These are phyloP conservation scores for Drosophila bocki DNA, from an alignment of 1,140 invertebrate species.

Conservation along the genomic window DNA sequence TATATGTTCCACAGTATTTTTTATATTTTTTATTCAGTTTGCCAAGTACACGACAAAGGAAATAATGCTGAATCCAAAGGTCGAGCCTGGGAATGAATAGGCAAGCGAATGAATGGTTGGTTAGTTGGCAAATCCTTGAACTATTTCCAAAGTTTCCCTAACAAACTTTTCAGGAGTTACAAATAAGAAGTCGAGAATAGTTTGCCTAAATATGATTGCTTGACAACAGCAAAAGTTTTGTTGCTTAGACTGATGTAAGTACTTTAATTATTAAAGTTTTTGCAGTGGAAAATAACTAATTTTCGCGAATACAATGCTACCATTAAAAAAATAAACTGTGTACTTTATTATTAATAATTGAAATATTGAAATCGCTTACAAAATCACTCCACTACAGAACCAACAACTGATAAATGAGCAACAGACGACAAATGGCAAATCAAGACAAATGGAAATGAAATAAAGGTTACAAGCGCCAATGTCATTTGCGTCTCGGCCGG, in stretches of 20 bases:
- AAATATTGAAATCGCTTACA: conserved; percentile 1
- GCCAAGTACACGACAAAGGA: conserved; percentile 12
- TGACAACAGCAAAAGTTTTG: conserved; percentile 4
- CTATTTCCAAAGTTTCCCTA: conserved; percentile 9
- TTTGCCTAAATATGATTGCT: conserved; percentile 18
- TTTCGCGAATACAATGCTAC: not conserved
- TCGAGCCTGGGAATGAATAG: conserved; percentile 4
- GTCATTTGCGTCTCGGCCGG: conserved; percentile 59
- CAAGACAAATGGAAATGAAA: conserved; percentile 63
- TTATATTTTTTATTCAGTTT: not conserved
- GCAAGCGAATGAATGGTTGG: conserved; percentile 11
- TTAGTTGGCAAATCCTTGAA: conserved; percentile 6
- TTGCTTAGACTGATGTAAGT: not conserved
- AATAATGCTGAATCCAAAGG: not conserved
- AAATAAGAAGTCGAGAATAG: conserved; percentile 3
- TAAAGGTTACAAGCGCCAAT: conserved; percentile 64
- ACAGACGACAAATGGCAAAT: conserved; percentile 50
- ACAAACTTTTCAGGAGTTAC: conserved; percentile 13
- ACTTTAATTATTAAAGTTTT: not conserved
- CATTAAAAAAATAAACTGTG: not conserved
- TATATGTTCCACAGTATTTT: conserved; percentile 2
- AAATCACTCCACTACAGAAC: not conserved
- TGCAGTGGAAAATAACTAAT: not conserved
- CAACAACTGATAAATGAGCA: conserved; percentile 41
- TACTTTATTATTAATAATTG: conserved; percentile 9